A percentile compares a stretch with the other conserved stretches of the same genome.
These are phyloP conservation scores for Cheumatopsyche charites DNA, from an alignment of 1,140 invertebrate genomes.

Conservation along the genomic window DNA sequence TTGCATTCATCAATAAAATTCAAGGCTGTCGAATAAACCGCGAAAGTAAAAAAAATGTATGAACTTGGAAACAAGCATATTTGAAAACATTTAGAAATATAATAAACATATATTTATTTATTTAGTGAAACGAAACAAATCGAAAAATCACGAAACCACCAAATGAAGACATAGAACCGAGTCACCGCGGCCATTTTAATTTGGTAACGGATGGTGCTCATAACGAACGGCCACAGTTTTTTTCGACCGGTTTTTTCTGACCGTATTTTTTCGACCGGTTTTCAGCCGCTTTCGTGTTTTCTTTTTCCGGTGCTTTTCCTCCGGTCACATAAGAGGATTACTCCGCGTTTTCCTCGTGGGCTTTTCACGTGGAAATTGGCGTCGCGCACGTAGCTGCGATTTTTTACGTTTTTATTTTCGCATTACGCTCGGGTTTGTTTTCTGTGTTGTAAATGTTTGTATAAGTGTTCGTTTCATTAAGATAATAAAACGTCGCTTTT, in stretches of 20 bases:
- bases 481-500: too few species aligned
- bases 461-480: constrained; percentile 3
- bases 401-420: constrained; percentile 11
- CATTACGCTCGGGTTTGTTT: not conserved
- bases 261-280: not conserved
- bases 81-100: too few species aligned
- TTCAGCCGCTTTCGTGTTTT: not conserved
- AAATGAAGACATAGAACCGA: constrained; percentile 2
- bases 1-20: too few species aligned
- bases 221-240: not conserved
- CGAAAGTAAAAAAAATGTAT: too few species aligned
- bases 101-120: too few species aligned
- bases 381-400: not conserved
- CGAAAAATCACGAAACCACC: not conserved
- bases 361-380: constrained; percentile 18
- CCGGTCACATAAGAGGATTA: constrained; percentile 20
- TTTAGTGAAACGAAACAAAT: too few species aligned
- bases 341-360: constrained; percentile 4
- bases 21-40: too few species aligned
- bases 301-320: not conserved
- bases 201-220: constrained; percentile 6
- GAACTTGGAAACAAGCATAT: too few species aligned
- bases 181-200: constrained; percentile 19
- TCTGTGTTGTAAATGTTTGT: not conserved
- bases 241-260: not conserved